phyloP scores from a whole-genome alignment of 2,113 vertebrate genomes.

The Pogonocichla stellata region DNA sequence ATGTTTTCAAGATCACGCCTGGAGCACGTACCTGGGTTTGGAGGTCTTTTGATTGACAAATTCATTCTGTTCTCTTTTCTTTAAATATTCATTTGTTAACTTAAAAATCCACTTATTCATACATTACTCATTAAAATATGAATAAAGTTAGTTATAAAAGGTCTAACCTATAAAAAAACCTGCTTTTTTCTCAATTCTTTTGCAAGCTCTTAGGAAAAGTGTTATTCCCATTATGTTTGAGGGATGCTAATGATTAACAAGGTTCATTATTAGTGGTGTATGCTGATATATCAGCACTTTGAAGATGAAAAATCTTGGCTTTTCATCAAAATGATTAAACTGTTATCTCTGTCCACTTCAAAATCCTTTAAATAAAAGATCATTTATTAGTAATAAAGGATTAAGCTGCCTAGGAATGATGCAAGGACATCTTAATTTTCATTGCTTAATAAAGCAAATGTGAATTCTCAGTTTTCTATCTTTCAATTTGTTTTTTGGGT shows the following conservation, averaged over 20 bases:
- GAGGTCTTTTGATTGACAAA: slow-evolving; percentile 64
- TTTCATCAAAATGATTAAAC: slow-evolving; percentile 55
- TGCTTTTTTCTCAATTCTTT: not conserved
- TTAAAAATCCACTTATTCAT: slow-evolving; percentile 62
- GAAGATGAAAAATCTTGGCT: slow-evolving; percentile 49
- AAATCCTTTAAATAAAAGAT: slow-evolving; percentile 20
- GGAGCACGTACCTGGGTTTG: slow-evolving; percentile 46
- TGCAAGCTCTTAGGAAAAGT: not conserved
- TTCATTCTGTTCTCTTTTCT: slow-evolving; percentile 53
- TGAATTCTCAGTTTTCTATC: not conserved
- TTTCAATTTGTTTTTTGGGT: not conserved
- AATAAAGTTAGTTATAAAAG: slow-evolving; percentile 61
- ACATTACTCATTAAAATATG: slow-evolving; percentile 65
- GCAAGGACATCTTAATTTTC: not conserved
- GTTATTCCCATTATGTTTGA: slow-evolving; percentile 27
- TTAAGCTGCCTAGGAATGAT: slow-evolving; percentile 18
- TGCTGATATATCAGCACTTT: slow-evolving; percentile 27
- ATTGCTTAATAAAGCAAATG: not conserved
- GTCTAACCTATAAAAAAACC: slow-evolving; percentile 44
- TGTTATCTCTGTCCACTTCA: slow-evolving; percentile 37
- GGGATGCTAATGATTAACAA: slow-evolving; percentile 41
- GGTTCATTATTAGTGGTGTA: slow-evolving; percentile 17
- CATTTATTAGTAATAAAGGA: slow-evolving; percentile 31
- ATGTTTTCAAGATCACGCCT: slow-evolving; percentile 57
- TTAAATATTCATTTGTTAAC: slow-evolving; percentile 68